Base-by-base conservation (phyloP, 2,113 vertebrate species). In the Leucopternis melanops region DNA sequence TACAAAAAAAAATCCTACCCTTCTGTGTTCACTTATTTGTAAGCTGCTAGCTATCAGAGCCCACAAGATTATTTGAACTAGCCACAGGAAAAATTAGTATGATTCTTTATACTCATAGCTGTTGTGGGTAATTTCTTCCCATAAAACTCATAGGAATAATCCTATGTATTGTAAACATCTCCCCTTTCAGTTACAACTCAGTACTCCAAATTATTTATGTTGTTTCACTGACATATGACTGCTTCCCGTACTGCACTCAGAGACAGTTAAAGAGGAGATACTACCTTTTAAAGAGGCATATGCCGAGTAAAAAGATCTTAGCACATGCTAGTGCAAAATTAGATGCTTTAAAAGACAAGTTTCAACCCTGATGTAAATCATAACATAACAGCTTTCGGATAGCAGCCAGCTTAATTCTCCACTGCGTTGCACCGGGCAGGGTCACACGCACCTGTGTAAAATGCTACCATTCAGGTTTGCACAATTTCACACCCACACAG, bases 391-490 rank as follows among this genome's bases (percentile, higher is more conserved):
- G 57, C 90, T 86, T 59, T 40, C 44, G 0, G 92, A 45, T 3
- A 63, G 91, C 57, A 88, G 89, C 19, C 44, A 67, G 88, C 58
- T 86, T 45, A 38, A 78, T 20, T 88, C 71, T 84, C 47, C 50
- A 3, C 86, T 63, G 67, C 6, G 2, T 17, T 55, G 89, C 91
- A 94, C 66, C 92, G 70, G 74, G 73, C 83, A 47, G 81, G 73
- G 95, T 57, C 91, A 89, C 6, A 67, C 19, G 11, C 78, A 95
- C 84, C 95, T 85, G 86, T 63, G 87, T 70, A 45, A 97, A 97
- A 97, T 96, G 97, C 94, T 70, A 74, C 94, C 95, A 90, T 90
- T 96, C 95, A 97, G 95, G 97, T 96, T 97, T 95, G 95, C 89
- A 94, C 78, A 47, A 92, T 63, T 94, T 88, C 94, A 97, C 96